Evolutionary conservation across 2,888 invertebrate genomes (phyloP), one percentile per base, ranked within the genome.

Genomic region (Silvanus unidentatus): DNA sequence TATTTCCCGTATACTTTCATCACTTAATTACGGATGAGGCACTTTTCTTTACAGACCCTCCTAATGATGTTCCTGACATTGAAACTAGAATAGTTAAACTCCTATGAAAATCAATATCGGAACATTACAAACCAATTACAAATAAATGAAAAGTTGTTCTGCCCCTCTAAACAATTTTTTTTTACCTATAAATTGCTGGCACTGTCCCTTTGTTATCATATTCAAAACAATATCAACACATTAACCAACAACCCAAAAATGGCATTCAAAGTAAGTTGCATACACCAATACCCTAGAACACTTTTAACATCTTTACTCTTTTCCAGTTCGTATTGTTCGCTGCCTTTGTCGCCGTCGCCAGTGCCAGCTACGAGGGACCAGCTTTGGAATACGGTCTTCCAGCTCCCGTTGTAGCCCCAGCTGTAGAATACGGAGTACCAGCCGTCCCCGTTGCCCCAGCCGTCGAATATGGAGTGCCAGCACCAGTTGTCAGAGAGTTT

Each of bases 211-310:
- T 22, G 22, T 22, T 8, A 22, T 22, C 22, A 22, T 22, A 22
- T 22, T 22, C 22, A 22, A 22, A 22, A 22, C 3, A 22, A 22
- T 22, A 22, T 22, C 22, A 22, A 5, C 22, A 22, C 22, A 8
- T 32, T 12, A 32, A 32, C 28, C 10, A 40, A 12, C 36, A 41
- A 36, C 22, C 8, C 32, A 11, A 45, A 49, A 50, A 57, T 57
- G 57, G 57, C 48, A 42, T 55, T 54, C 51, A 57, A 54, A 57
- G 57, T 57, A 53, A 57, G 57, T 49, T 37, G n/a, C 11, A 44
- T 29, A 16, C 16, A 28, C 3, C 3, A 22, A n/a, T 44, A 14
- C 14, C 39, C 15, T n/a, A 16, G 1, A 22, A 13, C 1, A 36
- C 12, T n/a, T 10, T 34, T 40, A 16, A 12, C 45, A 12, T 46